Percentiles rank a stretch among this genome's conserved stretches.
phyloP scores from a whole-genome alignment of 2,797 vertebrate genomes.

The Myripristis jacobus region DNA sequence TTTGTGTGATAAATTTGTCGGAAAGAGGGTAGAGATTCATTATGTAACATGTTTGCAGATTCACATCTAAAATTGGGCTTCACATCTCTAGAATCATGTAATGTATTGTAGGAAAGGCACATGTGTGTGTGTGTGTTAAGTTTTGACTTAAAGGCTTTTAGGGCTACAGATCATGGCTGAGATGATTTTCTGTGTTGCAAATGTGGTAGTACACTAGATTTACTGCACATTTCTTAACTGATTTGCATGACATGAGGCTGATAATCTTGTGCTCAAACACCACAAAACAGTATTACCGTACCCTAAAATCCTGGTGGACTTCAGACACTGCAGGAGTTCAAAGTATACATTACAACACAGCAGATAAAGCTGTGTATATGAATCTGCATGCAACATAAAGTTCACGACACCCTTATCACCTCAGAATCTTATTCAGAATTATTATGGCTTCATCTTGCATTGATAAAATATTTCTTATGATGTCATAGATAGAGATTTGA shows the following conservation, averaged over 20 bases:
- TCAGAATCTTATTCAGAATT: neutral
- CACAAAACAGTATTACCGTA: neutral
- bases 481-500: neutral
- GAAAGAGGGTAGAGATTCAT: neutral
- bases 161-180: too few species aligned
- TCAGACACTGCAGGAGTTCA: conserved; percentile 69
- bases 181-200: neutral
- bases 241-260: too few species aligned
- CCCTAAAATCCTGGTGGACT: conserved; percentile 7
- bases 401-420: conserved; percentile 41
- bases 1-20: too few species aligned
- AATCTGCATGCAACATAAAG: conserved; percentile 60
- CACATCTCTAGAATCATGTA: neutral
- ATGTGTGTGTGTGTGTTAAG: neutral
- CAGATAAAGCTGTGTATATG: conserved; percentile 57
- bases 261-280: neutral
- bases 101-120: neutral
- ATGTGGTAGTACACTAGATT: neutral
- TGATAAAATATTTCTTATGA: neutral
- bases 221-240: neutral
- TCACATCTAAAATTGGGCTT: neutral
- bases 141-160: neutral
- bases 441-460: conserved; percentile 1
- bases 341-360: conserved; percentile 72
- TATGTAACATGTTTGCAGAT: neutral